Percentiles rank a stretch among this genome's conserved stretches.
These are phyloP conservation scores for Ennomos fuscantarius DNA, from an alignment of 2,888 invertebrate genomes.

Conservation along the genomic window DNA sequence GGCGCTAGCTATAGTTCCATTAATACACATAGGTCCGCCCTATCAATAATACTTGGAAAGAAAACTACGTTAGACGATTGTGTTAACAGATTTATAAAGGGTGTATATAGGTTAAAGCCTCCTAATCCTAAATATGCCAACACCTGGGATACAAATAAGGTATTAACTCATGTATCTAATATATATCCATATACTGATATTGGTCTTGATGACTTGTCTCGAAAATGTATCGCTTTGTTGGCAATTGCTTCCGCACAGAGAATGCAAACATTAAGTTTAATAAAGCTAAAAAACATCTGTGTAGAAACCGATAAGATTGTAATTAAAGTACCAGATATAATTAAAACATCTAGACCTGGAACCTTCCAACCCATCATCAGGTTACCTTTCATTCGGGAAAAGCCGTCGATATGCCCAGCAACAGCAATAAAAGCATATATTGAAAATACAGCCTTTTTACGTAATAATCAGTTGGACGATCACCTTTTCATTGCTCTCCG, in stretches of 20 bases:
- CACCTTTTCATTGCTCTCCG: background rate
- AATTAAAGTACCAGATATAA: slow-evolving; percentile 26
- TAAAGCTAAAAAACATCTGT: slow-evolving; percentile 19
- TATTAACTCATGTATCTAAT: background rate
- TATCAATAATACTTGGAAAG: background rate
- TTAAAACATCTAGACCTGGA: slow-evolving; percentile 31
- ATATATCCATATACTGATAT: background rate
- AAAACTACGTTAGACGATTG: background rate
- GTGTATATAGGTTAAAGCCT: slow-evolving; percentile 29
- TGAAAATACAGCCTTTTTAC: background rate
- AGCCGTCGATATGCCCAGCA: too few relatives aligned
- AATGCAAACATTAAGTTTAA: slow-evolving; percentile 14
- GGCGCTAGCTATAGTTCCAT: slow-evolving; percentile 15
- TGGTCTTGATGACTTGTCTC: background rate
- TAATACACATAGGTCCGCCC: too few relatives aligned
- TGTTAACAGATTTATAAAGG: slow-evolving; percentile 33
- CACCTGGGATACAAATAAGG: slow-evolving; percentile 27
- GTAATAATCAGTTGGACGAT: background rate
- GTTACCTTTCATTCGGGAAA: background rate
- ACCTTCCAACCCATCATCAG: background rate
- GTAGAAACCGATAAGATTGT: slow-evolving; percentile 14
- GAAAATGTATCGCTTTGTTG: too few relatives aligned
- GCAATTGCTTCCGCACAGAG: background rate
- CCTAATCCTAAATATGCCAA: slow-evolving; percentile 31
- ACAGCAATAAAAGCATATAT: background rate